A percentile compares a stretch with the other conserved stretches of the same genome.
Evolutionary conservation across 2,888 invertebrate genomes (phyloP).

Genomic region (Suillia variegata): DNA sequence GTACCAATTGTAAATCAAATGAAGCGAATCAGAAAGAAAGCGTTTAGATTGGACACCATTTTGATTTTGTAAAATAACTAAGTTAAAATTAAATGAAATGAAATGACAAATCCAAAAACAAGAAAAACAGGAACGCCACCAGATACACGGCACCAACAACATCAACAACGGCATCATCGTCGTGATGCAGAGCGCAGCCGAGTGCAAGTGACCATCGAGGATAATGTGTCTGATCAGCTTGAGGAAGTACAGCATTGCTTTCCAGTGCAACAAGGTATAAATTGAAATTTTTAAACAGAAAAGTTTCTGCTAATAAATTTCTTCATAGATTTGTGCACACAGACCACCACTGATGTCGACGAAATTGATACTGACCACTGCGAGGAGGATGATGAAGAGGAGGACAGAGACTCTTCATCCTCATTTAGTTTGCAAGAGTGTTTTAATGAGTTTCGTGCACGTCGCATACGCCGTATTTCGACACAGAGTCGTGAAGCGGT

Average conservation of each 20-base stretch:
- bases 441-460: constrained; percentile 54
- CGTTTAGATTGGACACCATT: not conserved
- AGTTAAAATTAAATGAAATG: not conserved
- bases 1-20: too few species aligned
- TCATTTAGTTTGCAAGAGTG: constrained; percentile 57
- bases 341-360: constrained; percentile 12
- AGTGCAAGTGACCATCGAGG: not conserved
- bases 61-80: not conserved
- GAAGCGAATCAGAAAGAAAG: constrained; percentile 11
- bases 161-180: too few species aligned
- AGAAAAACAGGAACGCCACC: constrained; percentile 21
- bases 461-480: constrained; percentile 49
- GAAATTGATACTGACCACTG: constrained; percentile 28
- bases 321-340: not conserved
- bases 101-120: constrained; percentile 30
- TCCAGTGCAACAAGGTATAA: not conserved
- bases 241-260: not conserved
- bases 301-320: not conserved
- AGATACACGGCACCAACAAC: too few species aligned
- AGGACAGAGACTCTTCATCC: constrained; percentile 44
- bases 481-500: constrained; percentile 42
- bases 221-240: not conserved
- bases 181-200: too few species aligned
- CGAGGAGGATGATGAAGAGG: constrained; percentile 40
- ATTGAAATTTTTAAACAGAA: not conserved